A percentile compares a stretch with the other conserved stretches of the same genome.
Conservation (phyloP, 2,888 invertebrate genomes). For the Parasteatoda lunata region DNA sequence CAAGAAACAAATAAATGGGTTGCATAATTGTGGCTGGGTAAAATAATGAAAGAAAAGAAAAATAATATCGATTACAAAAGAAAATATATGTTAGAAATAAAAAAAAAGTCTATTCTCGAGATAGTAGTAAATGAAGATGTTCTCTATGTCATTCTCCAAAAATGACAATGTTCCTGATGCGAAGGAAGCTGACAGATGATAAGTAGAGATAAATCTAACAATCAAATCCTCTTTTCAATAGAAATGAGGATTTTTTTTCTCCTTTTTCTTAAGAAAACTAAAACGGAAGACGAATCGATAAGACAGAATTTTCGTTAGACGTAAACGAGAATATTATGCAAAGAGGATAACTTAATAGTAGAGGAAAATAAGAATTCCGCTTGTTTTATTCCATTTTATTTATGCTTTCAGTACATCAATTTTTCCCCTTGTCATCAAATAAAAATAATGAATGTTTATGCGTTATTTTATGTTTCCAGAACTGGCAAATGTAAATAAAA, state of each 20-base stretch:
- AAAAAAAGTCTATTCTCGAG: conserved; percentile 6
- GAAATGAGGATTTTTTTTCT: conserved; percentile 32
- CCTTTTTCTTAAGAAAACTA: neutral
- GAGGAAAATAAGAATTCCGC: conserved; percentile 32
- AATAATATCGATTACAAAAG: no score
- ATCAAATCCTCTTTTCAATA: neutral
- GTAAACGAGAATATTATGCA: conserved; percentile 61
- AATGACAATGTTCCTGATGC: conserved; percentile 37
- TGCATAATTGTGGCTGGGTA: no score
- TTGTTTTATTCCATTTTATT: conserved; percentile 10
- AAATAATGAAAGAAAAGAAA: no score
- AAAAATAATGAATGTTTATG: conserved; percentile 47
- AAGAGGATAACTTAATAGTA: conserved; percentile 28
- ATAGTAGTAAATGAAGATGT: conserved; percentile 27
- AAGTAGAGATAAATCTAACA: conserved; percentile 17
- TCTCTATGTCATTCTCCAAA: conserved; percentile 11
- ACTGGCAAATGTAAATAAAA: conserved; percentile 7
- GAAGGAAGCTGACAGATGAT: conserved; percentile 14
- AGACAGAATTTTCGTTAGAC: conserved; percentile 18
- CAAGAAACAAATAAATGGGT: no score
- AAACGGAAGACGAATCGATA: conserved; percentile 36
- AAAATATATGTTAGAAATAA: neutral
- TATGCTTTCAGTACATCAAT: neutral
- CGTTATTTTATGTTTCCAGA: conserved; percentile 20
- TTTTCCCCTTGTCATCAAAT: neutral